A percentile compares a stretch with the other conserved stretches of the same genome.
phyloP scores from a whole-genome alignment of 2,888 invertebrate species.

The Boloria selene region DNA sequence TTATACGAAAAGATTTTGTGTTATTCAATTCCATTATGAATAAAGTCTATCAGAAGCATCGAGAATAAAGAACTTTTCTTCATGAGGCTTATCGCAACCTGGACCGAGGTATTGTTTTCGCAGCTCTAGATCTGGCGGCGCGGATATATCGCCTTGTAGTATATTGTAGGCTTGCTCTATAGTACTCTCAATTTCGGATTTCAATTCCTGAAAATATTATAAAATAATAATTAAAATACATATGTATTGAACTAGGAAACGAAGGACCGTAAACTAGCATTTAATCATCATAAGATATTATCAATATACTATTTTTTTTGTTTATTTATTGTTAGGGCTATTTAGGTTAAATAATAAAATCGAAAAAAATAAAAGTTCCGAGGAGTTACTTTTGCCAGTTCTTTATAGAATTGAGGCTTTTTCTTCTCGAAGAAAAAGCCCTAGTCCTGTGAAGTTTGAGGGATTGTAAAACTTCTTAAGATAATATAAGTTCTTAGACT shows the following conservation, averaged over 20 bases:
- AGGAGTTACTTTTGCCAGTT: too few relatives aligned
- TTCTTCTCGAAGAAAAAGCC: too few relatives aligned
- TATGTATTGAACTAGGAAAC: neutral
- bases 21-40: conserved; percentile 1
- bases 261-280: too few relatives aligned
- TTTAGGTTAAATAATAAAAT: too few relatives aligned
- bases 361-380: too few relatives aligned
- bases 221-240: conserved; percentile 15
- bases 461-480: too few relatives aligned
- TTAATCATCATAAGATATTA: too few relatives aligned
- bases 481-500: too few relatives aligned
- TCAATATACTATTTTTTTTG: too few relatives aligned
- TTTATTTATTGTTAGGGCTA: too few relatives aligned
- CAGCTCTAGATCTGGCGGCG: conserved; percentile 74
- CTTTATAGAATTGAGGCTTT: too few relatives aligned
- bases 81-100: conserved; percentile 70
- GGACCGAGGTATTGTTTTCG: conserved; percentile 71
- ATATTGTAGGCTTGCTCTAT: conserved; percentile 79
- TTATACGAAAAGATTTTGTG: neutral
- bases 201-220: conserved; percentile 63
- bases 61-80: conserved; percentile 73
- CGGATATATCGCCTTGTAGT: conserved; percentile 78
- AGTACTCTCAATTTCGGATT: conserved; percentile 72
- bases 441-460: too few relatives aligned
- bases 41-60: conserved; percentile 42